Evolutionary conservation across 2,797 vertebrate species (phyloP).

Genomic region (Sphaeramia orbicularis): DNA sequence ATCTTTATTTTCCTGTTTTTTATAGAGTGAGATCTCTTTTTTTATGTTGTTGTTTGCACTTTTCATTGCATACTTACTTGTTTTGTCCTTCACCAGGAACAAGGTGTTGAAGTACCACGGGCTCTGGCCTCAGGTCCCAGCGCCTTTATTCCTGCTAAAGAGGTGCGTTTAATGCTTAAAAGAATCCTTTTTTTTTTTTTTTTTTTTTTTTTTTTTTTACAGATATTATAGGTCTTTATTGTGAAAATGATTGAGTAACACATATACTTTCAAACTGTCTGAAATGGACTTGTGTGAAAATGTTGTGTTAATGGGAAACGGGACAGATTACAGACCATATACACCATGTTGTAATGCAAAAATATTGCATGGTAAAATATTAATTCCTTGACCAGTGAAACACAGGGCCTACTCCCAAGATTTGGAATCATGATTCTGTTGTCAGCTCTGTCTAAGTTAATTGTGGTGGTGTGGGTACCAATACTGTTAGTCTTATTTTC

Average conservation of each 20-base stretch:
- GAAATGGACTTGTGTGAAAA: neutral
- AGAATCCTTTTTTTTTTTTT: neutral
- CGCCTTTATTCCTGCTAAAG: conserved; percentile 86
- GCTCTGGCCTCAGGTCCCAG: conserved; percentile 85
- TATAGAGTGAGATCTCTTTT: neutral
- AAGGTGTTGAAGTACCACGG: conserved; percentile 74
- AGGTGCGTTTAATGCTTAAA: conserved; percentile 46
- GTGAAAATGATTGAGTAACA: neutral
- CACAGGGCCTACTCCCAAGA: no score
- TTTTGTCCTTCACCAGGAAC: conserved; percentile 72
- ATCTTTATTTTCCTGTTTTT: no score
- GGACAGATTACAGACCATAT: neutral
- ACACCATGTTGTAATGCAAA: no score
- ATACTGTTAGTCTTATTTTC: no score
- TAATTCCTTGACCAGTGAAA: no score
- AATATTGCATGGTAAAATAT: no score
- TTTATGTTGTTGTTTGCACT: neutral
- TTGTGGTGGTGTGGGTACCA: no score
- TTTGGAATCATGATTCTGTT: no score
- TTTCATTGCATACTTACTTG: neutral
- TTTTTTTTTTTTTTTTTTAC: neutral
- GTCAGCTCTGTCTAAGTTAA: no score
- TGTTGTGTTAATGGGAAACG: neutral
- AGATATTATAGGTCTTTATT: neutral
- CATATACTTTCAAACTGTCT: neutral